Evolutionary conservation across 2,888 invertebrate genomes (phyloP), one percentile per base, ranked within the genome.

Genomic region (Cotesia congregata): DNA sequence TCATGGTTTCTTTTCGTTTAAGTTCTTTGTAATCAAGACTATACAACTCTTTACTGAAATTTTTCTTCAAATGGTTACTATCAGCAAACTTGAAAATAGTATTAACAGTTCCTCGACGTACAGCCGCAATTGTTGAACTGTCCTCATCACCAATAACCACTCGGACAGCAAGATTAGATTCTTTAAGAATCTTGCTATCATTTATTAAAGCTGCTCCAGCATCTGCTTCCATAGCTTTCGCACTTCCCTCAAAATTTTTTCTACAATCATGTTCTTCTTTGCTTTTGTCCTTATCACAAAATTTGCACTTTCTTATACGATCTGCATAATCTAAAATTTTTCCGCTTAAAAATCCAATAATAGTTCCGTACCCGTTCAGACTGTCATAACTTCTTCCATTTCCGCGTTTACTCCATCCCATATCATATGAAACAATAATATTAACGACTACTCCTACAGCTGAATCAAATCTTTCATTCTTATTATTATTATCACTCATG

Each of bases 141-240:
- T 83, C 83, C 20, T 83, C 82, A 78, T 84, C 82, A 0, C 82
- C 83, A n/a, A 83, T 76, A 1, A 83, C 6, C 6, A 80, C 79
- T 39, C 78, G 61, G 1, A 81, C 80, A 9, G 79, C 38, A 59
- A 82, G 30, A 30, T 68, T 64, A 20, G 64, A 41, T 71, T 83
- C 80, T 76, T 80, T 76, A 6, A 83, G 69, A 75, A 82, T 80
- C 6, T 5, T 39, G 67, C 80, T 83, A 15, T 78, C 30, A 30
- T 79, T 81, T 12, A 81, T 68, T 15, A 84, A 61, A 20, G 77
- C 38, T 30, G 77, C 82, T 0, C 79, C 83, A 60, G 75, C 80
- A 73, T 79, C 74, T 9, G 83, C 67, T 71, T 83, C 83, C 83
- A 85, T 84, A 0, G 82, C 82, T 75, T 85, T 84, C 0, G 83